A percentile compares a stretch with the other conserved stretches of the same genome.
Conservation (phyloP, 2,888 invertebrate species). For the Chymomyza fuscimana region DNA sequence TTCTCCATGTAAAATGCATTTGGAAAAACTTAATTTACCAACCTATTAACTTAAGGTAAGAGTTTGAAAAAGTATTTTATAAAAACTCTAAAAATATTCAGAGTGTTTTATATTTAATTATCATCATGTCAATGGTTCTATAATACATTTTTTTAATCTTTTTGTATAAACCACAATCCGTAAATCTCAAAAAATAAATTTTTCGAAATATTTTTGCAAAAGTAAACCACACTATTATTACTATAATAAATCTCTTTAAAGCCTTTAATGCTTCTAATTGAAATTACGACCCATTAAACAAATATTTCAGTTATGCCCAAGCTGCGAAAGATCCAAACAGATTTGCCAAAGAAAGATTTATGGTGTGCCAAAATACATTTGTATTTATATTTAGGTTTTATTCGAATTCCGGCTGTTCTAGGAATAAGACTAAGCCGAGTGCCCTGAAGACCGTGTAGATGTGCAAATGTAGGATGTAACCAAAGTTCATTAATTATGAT, state of each 20-base stretch:
- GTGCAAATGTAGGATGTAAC: conserved; percentile 51
- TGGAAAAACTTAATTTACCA: no score
- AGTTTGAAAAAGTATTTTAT: no score
- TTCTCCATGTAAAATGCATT: no score
- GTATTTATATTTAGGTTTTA: conserved; percentile 56
- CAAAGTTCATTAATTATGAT: conserved; percentile 76
- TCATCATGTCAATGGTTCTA: no score
- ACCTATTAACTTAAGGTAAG: no score
- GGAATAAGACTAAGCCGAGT: not conserved
- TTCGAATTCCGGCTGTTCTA: conserved; percentile 43
- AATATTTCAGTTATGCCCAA: conserved; percentile 28
- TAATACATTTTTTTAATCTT: no score
- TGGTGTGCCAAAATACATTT: conserved; percentile 68
- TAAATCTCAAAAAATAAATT: no score
- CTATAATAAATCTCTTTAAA: conserved; percentile 38
- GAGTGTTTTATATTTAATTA: no score
- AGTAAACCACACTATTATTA: not conserved
- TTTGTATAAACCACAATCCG: no score
- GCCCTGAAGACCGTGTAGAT: not conserved
- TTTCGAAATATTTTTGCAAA: not conserved
- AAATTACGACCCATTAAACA: conserved; percentile 57
- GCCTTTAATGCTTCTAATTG: conserved; percentile 71
- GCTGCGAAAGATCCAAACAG: conserved; percentile 35
- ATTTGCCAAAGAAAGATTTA: conserved; percentile 64
- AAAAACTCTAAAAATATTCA: no score